phyloP scores from a whole-genome alignment of 2,797 vertebrate genomes.

The Coilia nasus region DNA sequence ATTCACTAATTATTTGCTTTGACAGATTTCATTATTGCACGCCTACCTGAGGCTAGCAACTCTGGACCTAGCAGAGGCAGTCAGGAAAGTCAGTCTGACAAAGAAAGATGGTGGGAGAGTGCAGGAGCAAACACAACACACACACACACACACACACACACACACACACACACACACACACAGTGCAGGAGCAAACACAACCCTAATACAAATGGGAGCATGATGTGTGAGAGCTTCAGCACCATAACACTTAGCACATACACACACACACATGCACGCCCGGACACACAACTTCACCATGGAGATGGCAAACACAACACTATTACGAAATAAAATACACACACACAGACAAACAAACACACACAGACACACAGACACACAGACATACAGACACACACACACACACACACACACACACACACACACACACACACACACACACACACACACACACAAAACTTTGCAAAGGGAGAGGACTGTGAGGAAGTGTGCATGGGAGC shows the following conservation, averaged over 20 bases:
- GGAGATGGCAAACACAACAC: no score
- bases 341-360: no score
- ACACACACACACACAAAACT: not conserved
- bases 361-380: not conserved
- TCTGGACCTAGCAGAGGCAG: not conserved
- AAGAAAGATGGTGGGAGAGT: slow-evolving; percentile 10
- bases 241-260: no score
- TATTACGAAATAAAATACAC: no score
- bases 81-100: slow-evolving; percentile 12
- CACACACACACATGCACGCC: no score
- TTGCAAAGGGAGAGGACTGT: not conserved
- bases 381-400: not conserved
- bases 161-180: no score
- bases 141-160: not conserved
- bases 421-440: no score
- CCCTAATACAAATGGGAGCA: no score
- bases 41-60: not conserved
- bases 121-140: not conserved
- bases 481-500: not conserved
- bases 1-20: slow-evolving; percentile 26
- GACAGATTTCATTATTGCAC: slow-evolving; percentile 16
- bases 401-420: not conserved
- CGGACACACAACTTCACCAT: no score
- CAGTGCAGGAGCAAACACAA: not conserved
- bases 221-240: no score